Evolutionary conservation across 2,888 invertebrate species (phyloP), one percentile per base, ranked within the genome.

Genomic region (Serripes groenlandicus): DNA sequence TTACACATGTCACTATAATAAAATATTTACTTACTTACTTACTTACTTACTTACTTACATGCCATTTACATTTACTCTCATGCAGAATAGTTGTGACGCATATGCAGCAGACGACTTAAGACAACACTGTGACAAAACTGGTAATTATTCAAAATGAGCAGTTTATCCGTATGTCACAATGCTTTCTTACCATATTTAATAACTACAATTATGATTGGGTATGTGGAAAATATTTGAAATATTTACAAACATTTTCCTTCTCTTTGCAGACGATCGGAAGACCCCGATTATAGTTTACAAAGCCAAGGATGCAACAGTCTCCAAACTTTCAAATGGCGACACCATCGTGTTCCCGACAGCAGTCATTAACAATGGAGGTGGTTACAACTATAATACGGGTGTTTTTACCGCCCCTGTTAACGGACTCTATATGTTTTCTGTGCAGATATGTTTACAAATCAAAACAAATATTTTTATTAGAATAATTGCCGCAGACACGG

Each of bases 321-420:
- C 58, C 7, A 28, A 23, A 58, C 26, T 58, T 11, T 58, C 58
- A 21, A 3, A 58, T 15, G 58, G 58, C 2, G 58, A 58, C 58
- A 28, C 28, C 58, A 58, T 58, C 1, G 26, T 58, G 1, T 58
- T 58, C 26, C 58, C 58, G 11, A 58, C 23, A 5, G 58, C 23
- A 23, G 58, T 58, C 58, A 58, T 58, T 11, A 58, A 26, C 58
- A n/a, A 28, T 9, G 58, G 58, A 58, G 58, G 58, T 21, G 58
- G 26, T 26, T 58, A 58, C 58, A 58, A 58, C 26, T 28, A 58
- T 28, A 58, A 58, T 7, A 58, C 58, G 26, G 58, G 58, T 58
- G 58, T 58, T 7, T 58, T 58, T 58, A 58, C 58, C 9, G 58
- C 58, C 58, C 58, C 58, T 4, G 58, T 58, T 3, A 58, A 7